Evolutionary conservation across 2,797 vertebrate genomes (phyloP).

Genomic region (Microctenopoma steveboyesi): DNA sequence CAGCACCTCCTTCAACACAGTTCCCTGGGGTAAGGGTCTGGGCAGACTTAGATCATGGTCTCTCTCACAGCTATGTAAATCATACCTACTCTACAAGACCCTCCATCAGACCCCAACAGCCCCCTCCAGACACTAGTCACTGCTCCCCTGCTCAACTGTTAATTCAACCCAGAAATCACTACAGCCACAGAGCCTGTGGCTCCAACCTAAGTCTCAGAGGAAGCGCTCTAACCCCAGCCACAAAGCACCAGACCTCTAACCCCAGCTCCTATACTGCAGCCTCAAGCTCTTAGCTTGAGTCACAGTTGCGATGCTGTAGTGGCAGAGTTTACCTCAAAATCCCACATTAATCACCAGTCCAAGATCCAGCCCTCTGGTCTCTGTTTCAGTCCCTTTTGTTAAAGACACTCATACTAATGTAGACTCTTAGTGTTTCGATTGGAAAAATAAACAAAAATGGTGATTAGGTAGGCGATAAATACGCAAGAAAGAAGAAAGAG

Average conservation of each 20-base stretch:
- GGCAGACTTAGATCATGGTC: constrained; percentile 77
- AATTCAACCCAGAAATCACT: constrained; percentile 80
- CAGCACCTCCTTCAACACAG: constrained; percentile 69
- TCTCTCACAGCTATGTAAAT: constrained; percentile 82
- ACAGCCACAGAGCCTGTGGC: constrained; percentile 68
- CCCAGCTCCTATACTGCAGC: constrained; percentile 48
- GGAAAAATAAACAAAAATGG: constrained; percentile 38
- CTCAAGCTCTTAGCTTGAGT: constrained; percentile 33
- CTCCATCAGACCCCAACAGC: constrained; percentile 62
- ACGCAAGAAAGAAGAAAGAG: constrained; percentile 27
- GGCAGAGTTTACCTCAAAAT: constrained; percentile 22
- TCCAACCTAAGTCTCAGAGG: constrained; percentile 70
- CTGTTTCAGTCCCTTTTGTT: constrained; percentile 20
- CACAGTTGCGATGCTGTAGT: constrained; percentile 28
- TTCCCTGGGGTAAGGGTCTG: constrained; percentile 69
- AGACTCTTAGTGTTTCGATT: constrained; percentile 3
- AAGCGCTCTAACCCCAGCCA: constrained; percentile 69
- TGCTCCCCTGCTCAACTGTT: constrained; percentile 71
- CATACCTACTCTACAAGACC: constrained; percentile 73
- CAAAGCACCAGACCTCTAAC: constrained; percentile 70
- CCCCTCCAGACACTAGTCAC: constrained; percentile 72
- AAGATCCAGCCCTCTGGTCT: constrained; percentile 23
- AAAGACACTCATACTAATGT: constrained; percentile 29
- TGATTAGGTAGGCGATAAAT: constrained; percentile 10
- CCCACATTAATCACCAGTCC: constrained; percentile 36